phyloP scores from a whole-genome alignment of 1,140 invertebrate genomes.

The Limonius californicus region DNA sequence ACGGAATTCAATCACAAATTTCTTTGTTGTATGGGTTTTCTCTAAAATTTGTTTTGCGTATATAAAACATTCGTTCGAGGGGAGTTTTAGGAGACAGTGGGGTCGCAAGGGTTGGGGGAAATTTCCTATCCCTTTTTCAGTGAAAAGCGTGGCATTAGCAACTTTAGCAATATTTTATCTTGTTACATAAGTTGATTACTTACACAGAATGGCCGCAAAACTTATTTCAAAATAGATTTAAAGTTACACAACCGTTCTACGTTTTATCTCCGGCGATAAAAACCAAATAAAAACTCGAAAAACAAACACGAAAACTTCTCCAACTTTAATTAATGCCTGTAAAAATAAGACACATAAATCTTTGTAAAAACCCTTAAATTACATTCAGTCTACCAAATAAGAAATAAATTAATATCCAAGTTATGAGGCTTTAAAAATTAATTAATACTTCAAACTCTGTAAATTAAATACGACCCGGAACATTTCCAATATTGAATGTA shows the following conservation, averaged over 20 bases:
- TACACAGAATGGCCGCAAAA: conserved; percentile 13
- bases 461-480: conserved; percentile 8
- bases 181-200: conserved; percentile 15
- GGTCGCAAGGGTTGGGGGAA: neutral
- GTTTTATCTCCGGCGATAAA: conserved; percentile 9
- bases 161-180: conserved; percentile 15
- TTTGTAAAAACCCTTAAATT: conserved; percentile 6
- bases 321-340: conserved; percentile 11
- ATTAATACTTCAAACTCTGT: conserved; percentile 7
- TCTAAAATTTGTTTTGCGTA: conserved; percentile 12
- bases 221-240: conserved; percentile 15
- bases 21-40: conserved; percentile 13
- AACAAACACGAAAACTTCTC: conserved; percentile 12
- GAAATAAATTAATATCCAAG: conserved; percentile 12
- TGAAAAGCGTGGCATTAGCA: conserved; percentile 13
- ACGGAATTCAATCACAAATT: conserved; percentile 1
- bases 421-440: conserved; percentile 9
- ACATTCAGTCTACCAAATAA: conserved; percentile 8
- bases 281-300: conserved; percentile 12
- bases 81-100: neutral
- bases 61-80: conserved; percentile 12
- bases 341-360: conserved; percentile 14
- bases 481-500: conserved; percentile 1
- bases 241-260: conserved; percentile 12
- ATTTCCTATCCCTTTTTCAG: conserved; percentile 11